phyloP scores from a whole-genome alignment of 2,797 vertebrate species.

The Discoglossus pictus region DNA sequence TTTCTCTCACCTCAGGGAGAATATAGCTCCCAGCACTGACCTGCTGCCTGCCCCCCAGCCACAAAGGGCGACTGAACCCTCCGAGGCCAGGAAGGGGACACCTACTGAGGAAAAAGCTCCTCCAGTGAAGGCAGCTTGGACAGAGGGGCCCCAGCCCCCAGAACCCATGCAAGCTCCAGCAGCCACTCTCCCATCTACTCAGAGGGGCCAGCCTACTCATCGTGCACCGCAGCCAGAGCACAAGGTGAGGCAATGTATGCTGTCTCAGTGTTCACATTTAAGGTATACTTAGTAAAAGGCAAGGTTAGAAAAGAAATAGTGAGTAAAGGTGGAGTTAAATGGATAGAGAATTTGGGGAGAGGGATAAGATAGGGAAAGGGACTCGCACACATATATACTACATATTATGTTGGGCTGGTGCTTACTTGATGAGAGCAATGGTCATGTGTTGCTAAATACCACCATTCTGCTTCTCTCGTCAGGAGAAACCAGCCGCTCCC shows the following conservation, averaged over 20 bases:
- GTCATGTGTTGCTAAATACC: too few species aligned
- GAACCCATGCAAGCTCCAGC: conserved; percentile 55
- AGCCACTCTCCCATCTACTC: conserved; percentile 57
- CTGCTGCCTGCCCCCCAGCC: background rate
- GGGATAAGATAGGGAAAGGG: too few species aligned
- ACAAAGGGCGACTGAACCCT: conserved; percentile 61
- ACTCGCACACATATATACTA: too few species aligned
- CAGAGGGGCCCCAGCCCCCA: conserved; percentile 71
- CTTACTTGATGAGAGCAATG: too few species aligned
- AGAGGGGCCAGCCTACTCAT: conserved; percentile 66
- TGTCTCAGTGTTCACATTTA: too few species aligned
- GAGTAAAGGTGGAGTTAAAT: too few species aligned
- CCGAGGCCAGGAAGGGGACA: conserved; percentile 70
- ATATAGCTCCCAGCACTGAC: background rate
- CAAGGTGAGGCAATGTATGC: conserved; percentile 70
- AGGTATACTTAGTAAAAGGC: too few species aligned
- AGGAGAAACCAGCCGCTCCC: conserved; percentile 76
- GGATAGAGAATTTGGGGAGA: too few species aligned
- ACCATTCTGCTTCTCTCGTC: conserved; percentile 58
- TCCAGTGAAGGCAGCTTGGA: conserved; percentile 81
- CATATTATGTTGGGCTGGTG: too few species aligned
- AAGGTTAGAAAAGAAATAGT: too few species aligned
- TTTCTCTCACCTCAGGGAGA: conserved; percentile 8
- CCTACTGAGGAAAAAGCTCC: conserved; percentile 75
- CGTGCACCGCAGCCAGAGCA: conserved; percentile 71